A percentile compares a stretch with the other conserved stretches of the same genome.
Evolutionary conservation across 2,797 vertebrate species (phyloP).

Genomic region (Glyptemys insculpta): DNA sequence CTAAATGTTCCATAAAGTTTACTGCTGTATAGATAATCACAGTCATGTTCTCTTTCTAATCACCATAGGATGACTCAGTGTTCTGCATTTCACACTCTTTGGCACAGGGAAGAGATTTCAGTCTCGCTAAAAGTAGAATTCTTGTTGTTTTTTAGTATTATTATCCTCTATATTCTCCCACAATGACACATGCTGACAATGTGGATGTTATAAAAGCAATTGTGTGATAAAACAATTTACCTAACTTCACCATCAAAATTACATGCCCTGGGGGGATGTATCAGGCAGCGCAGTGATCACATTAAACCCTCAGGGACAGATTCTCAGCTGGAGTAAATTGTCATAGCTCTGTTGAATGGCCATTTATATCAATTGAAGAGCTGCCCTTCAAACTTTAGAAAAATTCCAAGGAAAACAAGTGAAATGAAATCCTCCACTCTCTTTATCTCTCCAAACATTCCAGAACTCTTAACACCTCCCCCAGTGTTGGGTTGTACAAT

Average conservation of each 20-base stretch:
- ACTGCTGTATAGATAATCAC: neutral
- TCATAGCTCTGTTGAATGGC: neutral
- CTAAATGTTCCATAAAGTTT: slow-evolving; percentile 1
- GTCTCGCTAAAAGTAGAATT: slow-evolving; percentile 33
- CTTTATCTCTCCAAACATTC: neutral
- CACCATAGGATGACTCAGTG: slow-evolving; percentile 38
- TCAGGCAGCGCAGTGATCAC: neutral
- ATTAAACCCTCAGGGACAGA: neutral
- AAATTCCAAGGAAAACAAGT: neutral
- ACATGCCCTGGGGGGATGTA: neutral
- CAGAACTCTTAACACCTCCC: neutral
- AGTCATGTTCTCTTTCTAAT: slow-evolving; percentile 2
- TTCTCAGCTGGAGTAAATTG: slow-evolving; percentile 14
- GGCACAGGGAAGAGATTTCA: slow-evolving; percentile 11
- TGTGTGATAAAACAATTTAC: slow-evolving; percentile 46
- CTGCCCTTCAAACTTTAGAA: neutral
- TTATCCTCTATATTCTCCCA: slow-evolving; percentile 28
- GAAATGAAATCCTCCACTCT: neutral
- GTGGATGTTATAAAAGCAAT: slow-evolving; percentile 29
- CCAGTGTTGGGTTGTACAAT: neutral
- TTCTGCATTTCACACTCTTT: slow-evolving; percentile 27
- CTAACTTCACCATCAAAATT: slow-evolving; percentile 5
- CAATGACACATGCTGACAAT: slow-evolving; percentile 30
- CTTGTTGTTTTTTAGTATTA: neutral
- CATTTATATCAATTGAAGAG: neutral